A percentile compares a stretch with the other conserved stretches of the same genome.
phyloP scores from a whole-genome alignment of 2,797 vertebrate species.

The Myiotriccus ornatus region DNA sequence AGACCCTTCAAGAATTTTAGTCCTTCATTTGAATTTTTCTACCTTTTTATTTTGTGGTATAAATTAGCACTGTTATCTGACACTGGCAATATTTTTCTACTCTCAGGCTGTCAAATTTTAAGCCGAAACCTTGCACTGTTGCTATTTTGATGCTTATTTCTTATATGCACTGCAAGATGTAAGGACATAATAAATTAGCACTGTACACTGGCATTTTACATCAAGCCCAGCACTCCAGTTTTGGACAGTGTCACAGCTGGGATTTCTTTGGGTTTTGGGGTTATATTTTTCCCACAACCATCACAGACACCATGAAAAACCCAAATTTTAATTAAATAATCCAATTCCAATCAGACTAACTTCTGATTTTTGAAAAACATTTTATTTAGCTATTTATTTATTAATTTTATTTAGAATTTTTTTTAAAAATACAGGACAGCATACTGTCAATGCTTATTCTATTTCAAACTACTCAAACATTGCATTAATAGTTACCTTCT shows the following conservation, averaged over 20 bases:
- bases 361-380: neutral
- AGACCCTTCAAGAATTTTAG: neutral
- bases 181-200: neutral
- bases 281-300: neutral
- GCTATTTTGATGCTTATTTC: neutral
- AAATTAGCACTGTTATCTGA: neutral
- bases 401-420: no score
- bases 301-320: neutral
- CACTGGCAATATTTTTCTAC: neutral
- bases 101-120: neutral
- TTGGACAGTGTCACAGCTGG: no score
- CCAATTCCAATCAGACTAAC: neutral
- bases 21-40: neutral
- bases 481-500: constrained; percentile 56
- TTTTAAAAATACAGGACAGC: neutral
- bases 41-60: neutral
- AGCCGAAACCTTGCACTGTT: neutral
- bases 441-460: neutral
- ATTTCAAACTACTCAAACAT: neutral
- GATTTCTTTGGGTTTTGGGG: neutral
- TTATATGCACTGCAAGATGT: neutral
- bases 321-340: neutral
- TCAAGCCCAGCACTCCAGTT: neutral
- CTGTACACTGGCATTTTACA: neutral
- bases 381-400: neutral